These are phyloP conservation scores for Mustela lutreola DNA, from an alignment of 2,113 vertebrate genomes.

Conservation along the genomic window DNA sequence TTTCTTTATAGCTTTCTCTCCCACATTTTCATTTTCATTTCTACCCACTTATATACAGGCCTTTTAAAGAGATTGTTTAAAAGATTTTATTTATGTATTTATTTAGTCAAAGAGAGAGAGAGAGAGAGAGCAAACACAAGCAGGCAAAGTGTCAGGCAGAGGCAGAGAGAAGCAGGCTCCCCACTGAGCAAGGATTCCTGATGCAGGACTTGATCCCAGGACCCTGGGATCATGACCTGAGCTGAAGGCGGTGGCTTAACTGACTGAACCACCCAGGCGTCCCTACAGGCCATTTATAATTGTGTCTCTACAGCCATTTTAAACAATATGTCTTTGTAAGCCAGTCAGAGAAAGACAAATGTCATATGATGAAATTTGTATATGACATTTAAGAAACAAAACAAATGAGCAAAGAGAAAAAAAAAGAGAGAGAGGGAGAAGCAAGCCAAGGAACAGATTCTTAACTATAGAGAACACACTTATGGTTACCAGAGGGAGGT, in stretches of 20 bases:
- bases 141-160: no score
- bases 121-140: no score
- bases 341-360: not conserved
- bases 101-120: no score
- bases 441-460: not conserved
- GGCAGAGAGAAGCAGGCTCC: no score
- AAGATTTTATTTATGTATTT: no score
- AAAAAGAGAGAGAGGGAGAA: not conserved
- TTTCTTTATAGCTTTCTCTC: slow-evolving; percentile 65
- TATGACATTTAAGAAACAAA: not conserved
- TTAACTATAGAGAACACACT: not conserved
- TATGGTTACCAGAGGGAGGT: not conserved
- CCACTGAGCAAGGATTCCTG: no score
- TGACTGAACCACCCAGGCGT: no score
- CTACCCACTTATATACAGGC: not conserved
- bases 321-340: not conserved
- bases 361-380: not conserved
- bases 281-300: slow-evolving; percentile 46
- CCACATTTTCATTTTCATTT: slow-evolving; percentile 54
- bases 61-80: not conserved
- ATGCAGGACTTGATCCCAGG: no score
- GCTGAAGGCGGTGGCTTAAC: no score
- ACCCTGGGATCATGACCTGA: no score
- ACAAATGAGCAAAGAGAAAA: not conserved
- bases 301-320: slow-evolving; percentile 27